Conservation (phyloP, 1,140 invertebrate genomes). For the Pseudachorutes palmiensis region DNA sequence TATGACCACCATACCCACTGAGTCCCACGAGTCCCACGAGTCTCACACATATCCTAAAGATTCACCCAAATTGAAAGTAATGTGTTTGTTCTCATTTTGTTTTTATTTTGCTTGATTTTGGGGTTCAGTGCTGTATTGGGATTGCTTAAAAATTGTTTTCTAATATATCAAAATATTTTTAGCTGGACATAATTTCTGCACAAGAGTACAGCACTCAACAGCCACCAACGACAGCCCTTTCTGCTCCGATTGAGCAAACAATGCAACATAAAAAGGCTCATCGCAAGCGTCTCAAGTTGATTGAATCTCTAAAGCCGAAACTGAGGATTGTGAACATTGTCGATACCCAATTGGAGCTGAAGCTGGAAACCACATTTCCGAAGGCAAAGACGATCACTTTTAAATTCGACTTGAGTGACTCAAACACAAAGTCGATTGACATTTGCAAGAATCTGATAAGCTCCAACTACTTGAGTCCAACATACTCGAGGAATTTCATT, state of each 20-base stretch:
- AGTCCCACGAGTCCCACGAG: too few relatives aligned
- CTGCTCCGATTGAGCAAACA: not conserved
- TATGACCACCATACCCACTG: too few relatives aligned
- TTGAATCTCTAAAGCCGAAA: conserved; percentile 3
- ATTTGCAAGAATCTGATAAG: conserved; percentile 6
- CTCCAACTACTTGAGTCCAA: not conserved
- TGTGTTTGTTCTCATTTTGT: too few relatives aligned
- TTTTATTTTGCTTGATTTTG: too few relatives aligned
- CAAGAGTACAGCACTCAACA: not conserved
- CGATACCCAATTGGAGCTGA: not conserved
- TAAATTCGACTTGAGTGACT: not conserved
- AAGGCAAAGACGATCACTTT: conserved; percentile 4
- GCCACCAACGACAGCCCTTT: not conserved
- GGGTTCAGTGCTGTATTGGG: too few relatives aligned
- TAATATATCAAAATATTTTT: not conserved
- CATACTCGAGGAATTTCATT: not conserved
- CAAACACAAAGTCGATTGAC: conserved; percentile 3
- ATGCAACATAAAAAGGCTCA: not conserved
- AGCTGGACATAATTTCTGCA: not conserved
- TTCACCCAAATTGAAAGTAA: not conserved
- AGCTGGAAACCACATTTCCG: not conserved
- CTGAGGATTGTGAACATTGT: not conserved
- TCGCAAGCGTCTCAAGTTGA: conserved; percentile 7
- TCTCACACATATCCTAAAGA: not conserved
- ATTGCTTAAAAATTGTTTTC: not conserved